These are phyloP conservation scores for Sprattus sprattus DNA, from an alignment of 2,113 vertebrate species.

Conservation along the genomic window DNA sequence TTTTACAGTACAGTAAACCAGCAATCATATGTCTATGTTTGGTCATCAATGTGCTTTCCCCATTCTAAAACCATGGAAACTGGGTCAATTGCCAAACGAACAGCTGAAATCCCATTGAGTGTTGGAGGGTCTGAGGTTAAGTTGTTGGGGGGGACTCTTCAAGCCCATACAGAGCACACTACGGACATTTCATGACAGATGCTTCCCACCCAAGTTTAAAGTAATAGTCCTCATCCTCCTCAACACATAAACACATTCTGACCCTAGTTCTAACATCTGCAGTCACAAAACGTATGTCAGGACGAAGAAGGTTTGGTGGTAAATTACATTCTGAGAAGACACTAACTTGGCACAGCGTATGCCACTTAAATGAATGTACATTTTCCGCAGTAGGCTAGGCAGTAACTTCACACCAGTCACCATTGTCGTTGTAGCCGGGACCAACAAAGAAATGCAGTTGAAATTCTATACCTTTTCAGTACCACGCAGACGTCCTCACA, in stretches of 20 bases:
- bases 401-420: neutral
- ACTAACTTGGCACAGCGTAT: neutral
- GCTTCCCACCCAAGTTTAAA: too few relatives aligned
- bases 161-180: neutral
- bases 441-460: neutral
- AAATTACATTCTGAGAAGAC: neutral
- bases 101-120: neutral
- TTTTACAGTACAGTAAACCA: neutral
- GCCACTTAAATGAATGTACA: neutral
- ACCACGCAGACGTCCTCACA: constrained; percentile 1
- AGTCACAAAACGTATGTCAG: neutral
- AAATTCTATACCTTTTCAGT: constrained; percentile 4
- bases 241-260: neutral
- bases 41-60: neutral
- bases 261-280: neutral
- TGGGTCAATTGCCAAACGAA: neutral
- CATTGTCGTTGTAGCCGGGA: neutral
- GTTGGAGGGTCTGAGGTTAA: neutral
- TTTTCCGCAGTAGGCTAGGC: neutral
- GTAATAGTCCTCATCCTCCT: too few relatives aligned
- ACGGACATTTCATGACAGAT: neutral
- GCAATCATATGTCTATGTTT: neutral
- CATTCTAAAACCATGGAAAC: neutral
- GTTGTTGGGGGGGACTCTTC: neutral
- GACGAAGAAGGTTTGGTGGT: neutral